Base-by-base conservation (phyloP, 1,140 invertebrate species). In the Drosophila sp. region DNA sequence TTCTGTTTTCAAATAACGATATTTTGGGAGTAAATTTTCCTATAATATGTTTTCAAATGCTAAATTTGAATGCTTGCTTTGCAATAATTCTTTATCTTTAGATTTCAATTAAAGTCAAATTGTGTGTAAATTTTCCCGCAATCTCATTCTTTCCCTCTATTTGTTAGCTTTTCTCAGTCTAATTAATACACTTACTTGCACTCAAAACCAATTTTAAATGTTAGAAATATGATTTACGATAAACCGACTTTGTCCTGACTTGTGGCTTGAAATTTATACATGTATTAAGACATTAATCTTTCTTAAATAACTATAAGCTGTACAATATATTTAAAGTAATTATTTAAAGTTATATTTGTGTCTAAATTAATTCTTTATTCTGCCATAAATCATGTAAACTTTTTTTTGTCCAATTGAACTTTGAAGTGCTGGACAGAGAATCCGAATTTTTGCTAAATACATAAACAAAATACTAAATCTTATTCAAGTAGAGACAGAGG, bases 401-500 rank as follows among this genome's bases (percentile, higher is more conserved):
- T 47, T 47, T 47, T 0, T 38, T 38, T 38, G 1, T 10, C 44
- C 23, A 25, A 50, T 50, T 50, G 44, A 50, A 50, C n/a, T 50
- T 50, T 50, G 44, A 50, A 50, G 44, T 50, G 23, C 23, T 50
- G 44, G 44, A 5, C 23, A 50, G 23, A 27, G 44, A 23, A 23
- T 23, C 44, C 3, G 35, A 38, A 47, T 47, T 47, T 47, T 47
- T 47, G 44, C 25, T 50, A 50, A 50, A 50, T 50, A 50, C 44
- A 50, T 50, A 50, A 50, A 50, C 44, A 50, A 50, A 50, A 50
- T 50, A 50, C 44, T 50, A 50, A 50, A 50, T 50, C 23, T 50
- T 50, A 50, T 8, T 50, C 63, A 73, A 81, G 79, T 70, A 47
- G 66, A 64, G 44, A 3, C 23, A 50, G 1, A 50, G 44, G n/a